These are phyloP conservation scores for Calonectris borealis DNA, from an alignment of 2,113 vertebrate species.

Conservation along the genomic window DNA sequence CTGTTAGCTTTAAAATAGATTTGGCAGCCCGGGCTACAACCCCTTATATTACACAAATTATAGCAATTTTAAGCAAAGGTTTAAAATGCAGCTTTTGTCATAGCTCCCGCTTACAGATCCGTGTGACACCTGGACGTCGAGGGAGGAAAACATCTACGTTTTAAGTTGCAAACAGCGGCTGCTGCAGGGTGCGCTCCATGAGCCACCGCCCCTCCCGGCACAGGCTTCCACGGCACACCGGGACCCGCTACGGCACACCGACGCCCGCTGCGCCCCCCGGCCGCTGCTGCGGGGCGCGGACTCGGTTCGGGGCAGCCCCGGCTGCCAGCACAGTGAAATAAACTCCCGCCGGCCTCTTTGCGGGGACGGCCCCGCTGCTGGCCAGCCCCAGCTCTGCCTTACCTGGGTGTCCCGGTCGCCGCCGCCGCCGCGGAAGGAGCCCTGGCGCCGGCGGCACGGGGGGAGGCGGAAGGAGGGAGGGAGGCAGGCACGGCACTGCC, in stretches of 20 bases:
- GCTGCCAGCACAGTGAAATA: background rate
- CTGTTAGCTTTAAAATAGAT: fast-evolving
- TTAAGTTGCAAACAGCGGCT: fast-evolving
- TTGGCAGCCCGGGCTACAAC: background rate
- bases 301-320: background rate
- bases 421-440: background rate
- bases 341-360: background rate
- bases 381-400: background rate
- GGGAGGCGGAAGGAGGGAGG: background rate
- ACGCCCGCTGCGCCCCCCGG: background rate
- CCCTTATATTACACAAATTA: fast-evolving
- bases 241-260: too few species aligned
- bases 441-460: background rate
- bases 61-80: background rate
- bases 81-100: background rate
- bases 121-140: fast-evolving
- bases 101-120: background rate
- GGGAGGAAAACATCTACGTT: fast-evolving
- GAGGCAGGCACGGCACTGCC: background rate
- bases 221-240: background rate
- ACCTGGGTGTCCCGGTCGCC: background rate
- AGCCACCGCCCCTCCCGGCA: background rate
- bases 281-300: background rate
- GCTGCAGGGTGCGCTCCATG: background rate
- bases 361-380: background rate